Conservation (phyloP, 2,888 invertebrate species). For the Molanna angustata region DNA sequence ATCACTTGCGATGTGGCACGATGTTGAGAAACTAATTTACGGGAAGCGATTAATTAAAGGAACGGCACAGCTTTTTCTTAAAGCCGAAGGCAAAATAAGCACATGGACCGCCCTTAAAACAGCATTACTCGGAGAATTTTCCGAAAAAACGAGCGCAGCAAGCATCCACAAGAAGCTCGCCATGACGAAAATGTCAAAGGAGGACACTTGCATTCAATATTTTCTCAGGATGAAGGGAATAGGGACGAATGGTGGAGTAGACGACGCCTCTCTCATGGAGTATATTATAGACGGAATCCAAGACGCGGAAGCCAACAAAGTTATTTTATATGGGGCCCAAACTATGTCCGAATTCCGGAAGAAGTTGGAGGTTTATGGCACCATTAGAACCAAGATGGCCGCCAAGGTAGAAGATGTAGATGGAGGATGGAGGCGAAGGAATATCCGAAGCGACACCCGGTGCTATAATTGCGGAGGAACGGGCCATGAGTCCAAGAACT, state of each 20-base stretch:
- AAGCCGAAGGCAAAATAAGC: neutral
- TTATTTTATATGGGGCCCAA: neutral
- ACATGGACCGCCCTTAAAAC: neutral
- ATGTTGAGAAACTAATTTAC: neutral
- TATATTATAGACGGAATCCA: conserved; percentile 1
- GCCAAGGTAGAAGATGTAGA: too few relatives aligned
- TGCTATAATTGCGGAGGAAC: conserved; percentile 3
- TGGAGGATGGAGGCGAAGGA: neutral
- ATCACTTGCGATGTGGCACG: neutral
- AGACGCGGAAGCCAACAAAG: conserved; percentile 1
- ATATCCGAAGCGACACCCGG: neutral
- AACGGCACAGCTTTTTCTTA: neutral
- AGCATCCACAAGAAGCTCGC: neutral
- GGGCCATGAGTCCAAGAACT: neutral
- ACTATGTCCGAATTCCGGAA: neutral
- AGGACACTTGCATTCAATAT: neutral
- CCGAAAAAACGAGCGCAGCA: neutral
- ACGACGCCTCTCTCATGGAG: conserved; percentile 1
- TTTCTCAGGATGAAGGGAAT: neutral
- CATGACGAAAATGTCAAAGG: neutral
- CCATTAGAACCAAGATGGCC: neutral
- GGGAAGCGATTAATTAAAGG: neutral
- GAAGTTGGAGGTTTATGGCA: neutral
- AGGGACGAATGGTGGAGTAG: neutral
- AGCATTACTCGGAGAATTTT: neutral